Conservation (phyloP, 2,797 vertebrate genomes). For the Geotrypetes seraphini region DNA sequence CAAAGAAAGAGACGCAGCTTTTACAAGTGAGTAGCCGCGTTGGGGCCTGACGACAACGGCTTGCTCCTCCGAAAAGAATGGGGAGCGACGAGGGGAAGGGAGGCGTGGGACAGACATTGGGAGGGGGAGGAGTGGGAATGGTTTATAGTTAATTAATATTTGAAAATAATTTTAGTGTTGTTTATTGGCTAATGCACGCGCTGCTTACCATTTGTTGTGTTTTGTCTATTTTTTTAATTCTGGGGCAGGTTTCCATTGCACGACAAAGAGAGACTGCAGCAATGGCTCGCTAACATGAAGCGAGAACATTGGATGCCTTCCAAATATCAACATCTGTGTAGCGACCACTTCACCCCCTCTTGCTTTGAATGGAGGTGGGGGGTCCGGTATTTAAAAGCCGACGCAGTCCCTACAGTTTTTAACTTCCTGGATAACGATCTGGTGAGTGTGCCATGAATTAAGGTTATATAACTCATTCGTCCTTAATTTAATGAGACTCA, state of each 20-base stretch:
- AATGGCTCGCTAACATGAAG: conserved; percentile 61
- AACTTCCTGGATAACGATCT: background rate
- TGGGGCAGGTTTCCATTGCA: conserved; percentile 58
- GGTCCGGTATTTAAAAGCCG: conserved; percentile 50
- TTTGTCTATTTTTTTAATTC: too few species aligned
- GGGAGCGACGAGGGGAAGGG: background rate
- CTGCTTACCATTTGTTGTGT: too few species aligned
- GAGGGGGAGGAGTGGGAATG: background rate
- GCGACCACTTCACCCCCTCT: conserved; percentile 54
- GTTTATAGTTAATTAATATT: too few species aligned
- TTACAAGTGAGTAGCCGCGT: conserved; percentile 47
- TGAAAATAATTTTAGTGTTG: too few species aligned
- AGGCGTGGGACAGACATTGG: too few species aligned
- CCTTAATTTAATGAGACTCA: too few species aligned
- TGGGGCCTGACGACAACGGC: background rate
- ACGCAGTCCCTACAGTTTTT: conserved; percentile 61
- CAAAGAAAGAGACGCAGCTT: conserved; percentile 44
- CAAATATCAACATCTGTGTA: conserved; percentile 64
- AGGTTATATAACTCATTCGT: too few species aligned
- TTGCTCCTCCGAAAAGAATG: background rate
- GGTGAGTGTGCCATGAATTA: conserved; percentile 9
- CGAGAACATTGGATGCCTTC: conserved; percentile 57
- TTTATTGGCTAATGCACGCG: too few species aligned
- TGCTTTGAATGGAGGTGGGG: conserved; percentile 63
- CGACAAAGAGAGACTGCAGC: conserved; percentile 48